Evolutionary conservation across 64 coral and sea anemone genomes (phyloP), one percentile per base, ranked within the genome.

Genomic region (Platygyra sinensis): DNA sequence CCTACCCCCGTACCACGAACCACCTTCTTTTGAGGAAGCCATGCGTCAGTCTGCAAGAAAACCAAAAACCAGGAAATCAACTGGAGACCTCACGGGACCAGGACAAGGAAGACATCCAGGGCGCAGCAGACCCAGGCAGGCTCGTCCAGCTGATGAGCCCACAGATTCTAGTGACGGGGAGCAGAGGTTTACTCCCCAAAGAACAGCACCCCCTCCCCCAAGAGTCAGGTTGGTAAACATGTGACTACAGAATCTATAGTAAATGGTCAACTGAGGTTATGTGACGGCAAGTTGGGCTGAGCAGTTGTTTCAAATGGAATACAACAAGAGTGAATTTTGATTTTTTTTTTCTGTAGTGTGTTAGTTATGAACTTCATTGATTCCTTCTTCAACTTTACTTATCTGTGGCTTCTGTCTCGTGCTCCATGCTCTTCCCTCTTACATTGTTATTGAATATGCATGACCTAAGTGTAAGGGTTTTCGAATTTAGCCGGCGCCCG

Each of bases 11-110:
- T 97, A 97, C 72, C 88, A 97, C 27, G 95, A 97, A 36, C 95
- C 91, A 27, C 95, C 95, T 1, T 91, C 95, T n/a, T 97, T 97
- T 71, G 95, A 97, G 55, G 95, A 97, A 76, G 95, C 95, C 16
- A 93, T 97, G 76, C 88, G 95, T 18, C 95, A 97, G 73, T 97
- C 95, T 10, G 88, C 87, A 55, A 86, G 87, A 61, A 97, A 94
- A 69, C 76, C 92, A 0, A 97, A 97, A 36, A 80, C 87, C 55
- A 86, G 86, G 19, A 80, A 88, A 0, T 97, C 95, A 62, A 97
- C 95, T 54, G 95, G 95, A 15, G 95, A 97, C 75, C 73, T 97
- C 30, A 74, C 62, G 0, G 79, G 90, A 11, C 87, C 90, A 3
- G 86, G 90, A 4, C 73, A 91, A 31, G 65, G 72, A 1, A n/a